Evolutionary conservation across 2,888 invertebrate genomes (phyloP).

Genomic region (Drosophila mimica): DNA sequence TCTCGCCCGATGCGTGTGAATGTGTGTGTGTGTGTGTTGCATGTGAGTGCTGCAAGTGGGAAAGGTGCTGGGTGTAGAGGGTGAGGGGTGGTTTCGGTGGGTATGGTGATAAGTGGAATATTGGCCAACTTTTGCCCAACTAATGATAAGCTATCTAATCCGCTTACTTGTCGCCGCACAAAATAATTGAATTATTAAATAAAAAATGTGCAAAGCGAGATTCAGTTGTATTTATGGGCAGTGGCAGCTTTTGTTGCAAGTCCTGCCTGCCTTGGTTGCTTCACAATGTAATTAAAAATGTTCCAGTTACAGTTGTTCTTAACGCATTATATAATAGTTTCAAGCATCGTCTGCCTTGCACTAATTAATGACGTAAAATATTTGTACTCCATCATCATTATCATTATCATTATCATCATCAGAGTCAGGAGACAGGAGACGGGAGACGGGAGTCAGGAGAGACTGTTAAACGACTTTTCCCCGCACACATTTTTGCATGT

Average conservation of each 20-base stretch:
- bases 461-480: background rate
- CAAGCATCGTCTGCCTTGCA: conserved; percentile 49
- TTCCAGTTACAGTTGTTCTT: conserved; percentile 44
- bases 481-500: conserved; percentile 51
- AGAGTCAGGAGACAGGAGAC: conserved; percentile 1
- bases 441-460: conserved; percentile 1
- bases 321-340: conserved; percentile 75
- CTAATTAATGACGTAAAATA: conserved; percentile 78
- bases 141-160: conserved; percentile 65
- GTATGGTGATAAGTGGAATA: background rate
- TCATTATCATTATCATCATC: conserved; percentile 2
- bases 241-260: conserved; percentile 2
- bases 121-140: conserved; percentile 47
- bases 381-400: conserved; percentile 69
- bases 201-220: conserved; percentile 8
- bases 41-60: background rate
- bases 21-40: conserved; percentile 11
- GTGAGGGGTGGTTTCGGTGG: too few species aligned
- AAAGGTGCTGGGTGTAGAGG: background rate
- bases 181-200: conserved; percentile 73
- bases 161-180: conserved; percentile 18
- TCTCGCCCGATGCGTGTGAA: conserved; percentile 25
- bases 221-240: conserved; percentile 20
- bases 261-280: background rate
- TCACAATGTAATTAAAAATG: conserved; percentile 36